Evolutionary conservation across 1,140 invertebrate genomes (phyloP).

Genomic region (Microplitis demolitor): DNA sequence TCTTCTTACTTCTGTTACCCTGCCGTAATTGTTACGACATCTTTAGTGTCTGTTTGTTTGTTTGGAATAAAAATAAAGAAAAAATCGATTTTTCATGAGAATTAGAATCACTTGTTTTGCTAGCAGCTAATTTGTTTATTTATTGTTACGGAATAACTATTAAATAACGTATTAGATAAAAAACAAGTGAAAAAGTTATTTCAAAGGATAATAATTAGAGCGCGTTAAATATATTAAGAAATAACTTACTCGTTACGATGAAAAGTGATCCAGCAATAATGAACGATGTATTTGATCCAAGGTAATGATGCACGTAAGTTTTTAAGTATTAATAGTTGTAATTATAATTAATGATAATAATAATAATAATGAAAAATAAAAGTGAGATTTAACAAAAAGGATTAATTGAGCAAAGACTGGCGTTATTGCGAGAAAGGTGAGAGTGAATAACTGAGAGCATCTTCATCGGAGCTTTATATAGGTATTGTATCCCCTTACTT

Average conservation of each 20-base stretch:
- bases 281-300: not conserved
- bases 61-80: not conserved
- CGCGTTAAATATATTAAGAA: not conserved
- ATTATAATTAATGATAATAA: not conserved
- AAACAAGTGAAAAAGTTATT: not conserved
- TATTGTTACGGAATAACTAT: not conserved
- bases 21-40: too few species aligned
- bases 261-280: too few species aligned
- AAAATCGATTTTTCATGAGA: conserved; percentile 14
- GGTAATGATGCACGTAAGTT: not conserved
- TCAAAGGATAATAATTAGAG: not conserved
- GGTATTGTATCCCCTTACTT: conserved; percentile 57
- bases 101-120: not conserved
- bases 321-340: not conserved
- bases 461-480: conserved; percentile 64
- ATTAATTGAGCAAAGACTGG: conserved; percentile 31
- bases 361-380: not conserved
- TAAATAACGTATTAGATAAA: not conserved
- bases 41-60: not conserved
- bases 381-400: not conserved
- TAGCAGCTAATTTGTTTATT: not conserved
- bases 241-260: not conserved
- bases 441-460: conserved; percentile 62
- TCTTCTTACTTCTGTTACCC: too few species aligned
- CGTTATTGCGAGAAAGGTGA: conserved; percentile 52